Evolutionary conservation across 2,888 invertebrate genomes (phyloP).

Genomic region (Tenthredo livida): DNA sequence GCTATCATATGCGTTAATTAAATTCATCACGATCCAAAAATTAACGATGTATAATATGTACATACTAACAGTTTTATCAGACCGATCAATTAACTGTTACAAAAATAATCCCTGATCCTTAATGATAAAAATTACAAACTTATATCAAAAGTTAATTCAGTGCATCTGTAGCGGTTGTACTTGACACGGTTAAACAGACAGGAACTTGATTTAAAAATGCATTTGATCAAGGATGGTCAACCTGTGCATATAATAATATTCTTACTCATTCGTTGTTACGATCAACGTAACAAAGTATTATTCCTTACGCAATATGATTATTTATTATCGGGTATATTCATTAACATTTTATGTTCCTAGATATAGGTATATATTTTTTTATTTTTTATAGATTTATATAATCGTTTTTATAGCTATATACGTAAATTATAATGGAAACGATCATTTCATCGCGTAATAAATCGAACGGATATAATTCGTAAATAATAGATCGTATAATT

Average conservation of each 20-base stretch:
- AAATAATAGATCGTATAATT: not conserved
- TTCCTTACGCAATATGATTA: not conserved
- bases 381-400: not conserved
- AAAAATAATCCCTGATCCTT: not conserved
- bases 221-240: slow-evolving; percentile 33
- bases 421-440: not conserved
- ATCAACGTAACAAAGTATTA: not conserved
- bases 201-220: slow-evolving; percentile 34
- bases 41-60: not conserved
- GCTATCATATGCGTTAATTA: not conserved
- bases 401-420: not conserved
- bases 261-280: not conserved
- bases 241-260: slow-evolving; percentile 1
- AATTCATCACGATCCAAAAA: not conserved
- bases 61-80: not conserved
- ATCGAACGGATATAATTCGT: not conserved
- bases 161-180: slow-evolving; percentile 13
- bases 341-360: not conserved
- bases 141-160: not conserved
- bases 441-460: not conserved
- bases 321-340: not conserved
- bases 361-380: no score
- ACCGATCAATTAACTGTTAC: not conserved
- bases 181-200: slow-evolving; percentile 43
- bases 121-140: not conserved